phyloP scores from a whole-genome alignment of 1,140 invertebrate species.

The Anoplophora glabripennis region DNA sequence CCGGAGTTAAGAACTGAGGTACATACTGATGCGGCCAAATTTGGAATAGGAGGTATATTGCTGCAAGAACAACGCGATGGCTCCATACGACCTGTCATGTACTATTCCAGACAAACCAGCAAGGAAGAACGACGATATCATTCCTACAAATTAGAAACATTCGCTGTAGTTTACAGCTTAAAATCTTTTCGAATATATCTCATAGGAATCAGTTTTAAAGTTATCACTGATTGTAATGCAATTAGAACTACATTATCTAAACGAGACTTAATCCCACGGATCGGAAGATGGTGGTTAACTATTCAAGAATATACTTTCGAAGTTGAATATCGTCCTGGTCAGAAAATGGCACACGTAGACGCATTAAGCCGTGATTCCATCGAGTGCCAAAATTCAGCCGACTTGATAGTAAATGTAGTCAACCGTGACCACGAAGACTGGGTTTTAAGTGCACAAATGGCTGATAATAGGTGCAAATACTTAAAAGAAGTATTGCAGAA shows the following conservation, averaged over 20 bases:
- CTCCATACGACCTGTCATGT: not conserved
- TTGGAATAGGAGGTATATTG: not conserved
- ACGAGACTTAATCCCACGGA: slow-evolving; percentile 22
- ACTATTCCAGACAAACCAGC: not conserved
- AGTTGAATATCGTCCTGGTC: slow-evolving; percentile 29
- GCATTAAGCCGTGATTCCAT: slow-evolving; percentile 28
- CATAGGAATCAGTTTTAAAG: slow-evolving; percentile 43
- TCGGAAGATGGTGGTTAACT: slow-evolving; percentile 40
- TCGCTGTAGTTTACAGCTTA: slow-evolving; percentile 45
- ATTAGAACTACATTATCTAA: slow-evolving; percentile 3
- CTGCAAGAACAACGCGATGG: not conserved
- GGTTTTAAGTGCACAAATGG: too few relatives aligned
- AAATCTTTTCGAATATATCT: slow-evolving; percentile 49
- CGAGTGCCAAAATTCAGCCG: too few relatives aligned
- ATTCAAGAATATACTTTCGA: slow-evolving; percentile 40
- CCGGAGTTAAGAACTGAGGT: too few relatives aligned
- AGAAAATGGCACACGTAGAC: slow-evolving; percentile 37
- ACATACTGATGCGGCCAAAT: too few relatives aligned
- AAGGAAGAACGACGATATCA: not conserved
- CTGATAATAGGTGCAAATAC: too few relatives aligned
- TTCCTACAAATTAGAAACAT: slow-evolving; percentile 34
- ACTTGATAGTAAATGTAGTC: too few relatives aligned
- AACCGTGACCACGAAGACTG: too few relatives aligned
- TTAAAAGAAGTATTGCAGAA: too few relatives aligned
- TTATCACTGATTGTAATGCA: slow-evolving; percentile 26